Percentiles rank a stretch among this genome's conserved stretches.
phyloP scores from a whole-genome alignment of 2,113 vertebrate genomes.

The Stomatorhinus ivindoensis region DNA sequence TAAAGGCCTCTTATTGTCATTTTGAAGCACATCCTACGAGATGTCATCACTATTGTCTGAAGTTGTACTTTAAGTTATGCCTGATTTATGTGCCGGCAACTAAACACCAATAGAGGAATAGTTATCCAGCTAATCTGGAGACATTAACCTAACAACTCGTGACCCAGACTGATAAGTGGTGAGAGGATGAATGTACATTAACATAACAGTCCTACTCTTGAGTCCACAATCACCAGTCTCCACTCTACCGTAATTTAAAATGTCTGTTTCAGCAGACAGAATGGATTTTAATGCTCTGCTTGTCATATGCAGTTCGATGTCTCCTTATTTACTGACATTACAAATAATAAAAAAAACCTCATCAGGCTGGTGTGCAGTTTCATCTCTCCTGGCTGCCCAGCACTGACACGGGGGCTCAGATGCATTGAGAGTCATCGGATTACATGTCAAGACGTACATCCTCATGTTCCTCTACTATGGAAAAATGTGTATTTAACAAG shows the following conservation, averaged over 20 bases:
- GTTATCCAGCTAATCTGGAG: neutral
- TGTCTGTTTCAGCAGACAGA: neutral
- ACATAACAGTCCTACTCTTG: neutral
- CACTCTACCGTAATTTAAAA: neutral
- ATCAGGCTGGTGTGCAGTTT: neutral
- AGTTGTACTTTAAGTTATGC: neutral
- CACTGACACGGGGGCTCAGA: neutral
- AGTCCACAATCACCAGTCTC: neutral
- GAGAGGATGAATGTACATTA: neutral
- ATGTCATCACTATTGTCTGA: neutral
- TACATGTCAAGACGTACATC: neutral
- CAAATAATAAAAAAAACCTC: neutral
- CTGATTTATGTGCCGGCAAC: neutral
- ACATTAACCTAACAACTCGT: neutral
- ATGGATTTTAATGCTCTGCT: neutral
- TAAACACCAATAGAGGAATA: neutral
- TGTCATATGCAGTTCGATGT: neutral
- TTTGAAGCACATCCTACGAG: neutral
- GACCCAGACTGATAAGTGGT: neutral
- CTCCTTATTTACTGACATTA: neutral
- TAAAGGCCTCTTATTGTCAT: neutral
- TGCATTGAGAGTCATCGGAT: neutral
- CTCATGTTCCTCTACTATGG: neutral
- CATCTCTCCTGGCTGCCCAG: neutral
- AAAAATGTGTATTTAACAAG: neutral